A percentile compares a stretch with the other conserved stretches of the same genome.
Conservation (phyloP, 2,888 invertebrate species). For the Ennomos erosarius region DNA sequence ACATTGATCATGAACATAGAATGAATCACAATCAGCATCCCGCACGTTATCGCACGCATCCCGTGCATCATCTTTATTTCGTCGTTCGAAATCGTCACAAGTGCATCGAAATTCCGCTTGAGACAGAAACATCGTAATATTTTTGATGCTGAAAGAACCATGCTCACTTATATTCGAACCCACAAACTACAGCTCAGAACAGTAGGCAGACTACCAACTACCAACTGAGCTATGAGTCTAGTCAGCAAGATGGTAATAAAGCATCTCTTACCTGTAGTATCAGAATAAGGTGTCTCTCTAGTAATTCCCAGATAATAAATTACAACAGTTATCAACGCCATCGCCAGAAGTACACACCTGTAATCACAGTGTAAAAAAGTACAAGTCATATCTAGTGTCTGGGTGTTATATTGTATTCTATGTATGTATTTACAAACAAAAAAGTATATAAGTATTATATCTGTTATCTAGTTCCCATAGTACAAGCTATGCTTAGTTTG, state of each 20-base stretch:
- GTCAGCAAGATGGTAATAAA: neutral
- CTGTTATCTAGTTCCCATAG: too few relatives aligned
- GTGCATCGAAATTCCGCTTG: neutral
- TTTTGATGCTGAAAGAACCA: slow-evolving; percentile 1
- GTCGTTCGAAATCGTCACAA: neutral
- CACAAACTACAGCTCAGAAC: too few relatives aligned
- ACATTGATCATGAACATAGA: neutral
- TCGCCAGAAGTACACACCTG: neutral
- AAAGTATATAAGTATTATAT: too few relatives aligned
- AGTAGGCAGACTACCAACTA: too few relatives aligned
- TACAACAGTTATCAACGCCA: neutral
- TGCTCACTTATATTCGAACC: too few relatives aligned
- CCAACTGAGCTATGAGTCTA: too few relatives aligned
- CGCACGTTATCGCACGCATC: neutral
- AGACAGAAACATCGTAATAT: neutral
- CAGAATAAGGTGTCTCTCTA: neutral
- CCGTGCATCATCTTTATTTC: slow-evolving; percentile 2
- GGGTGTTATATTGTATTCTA: too few relatives aligned
- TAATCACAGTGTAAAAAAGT: neutral
- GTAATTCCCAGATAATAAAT: neutral
- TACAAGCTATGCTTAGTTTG: too few relatives aligned
- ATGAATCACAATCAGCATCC: neutral
- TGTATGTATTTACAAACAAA: too few relatives aligned
- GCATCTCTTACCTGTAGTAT: neutral
- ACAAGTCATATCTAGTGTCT: too few relatives aligned